These are phyloP conservation scores for Prionchulus punctatus DNA, from an alignment of 2,888 invertebrate species.

Conservation along the genomic window DNA sequence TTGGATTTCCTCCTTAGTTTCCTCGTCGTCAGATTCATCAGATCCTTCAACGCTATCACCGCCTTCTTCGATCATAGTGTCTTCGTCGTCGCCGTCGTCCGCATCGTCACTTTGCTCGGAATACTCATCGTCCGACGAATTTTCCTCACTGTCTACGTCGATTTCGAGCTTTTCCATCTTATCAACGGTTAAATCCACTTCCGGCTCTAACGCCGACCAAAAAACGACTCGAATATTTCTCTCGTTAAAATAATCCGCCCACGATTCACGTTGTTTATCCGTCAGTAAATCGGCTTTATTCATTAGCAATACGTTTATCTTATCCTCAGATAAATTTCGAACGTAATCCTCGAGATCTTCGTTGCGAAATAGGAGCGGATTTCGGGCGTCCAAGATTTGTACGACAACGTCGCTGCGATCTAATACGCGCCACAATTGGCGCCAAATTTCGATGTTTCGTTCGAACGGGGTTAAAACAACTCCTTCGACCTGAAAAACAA, in stretches of 20 bases:
- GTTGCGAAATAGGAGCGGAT: slow-evolving; percentile 80
- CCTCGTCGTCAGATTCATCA: too few species aligned
- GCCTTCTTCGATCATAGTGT: slow-evolving; percentile 7
- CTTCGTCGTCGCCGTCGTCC: slow-evolving; percentile 16
- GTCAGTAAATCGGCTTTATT: slow-evolving; percentile 90
- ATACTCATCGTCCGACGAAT: slow-evolving; percentile 35
- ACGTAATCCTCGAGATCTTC: slow-evolving; percentile 76
- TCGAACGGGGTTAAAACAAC: slow-evolving; percentile 87
- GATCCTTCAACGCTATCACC: neutral
- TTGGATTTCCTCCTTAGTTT: slow-evolving; percentile 28
- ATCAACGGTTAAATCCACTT: slow-evolving; percentile 13
- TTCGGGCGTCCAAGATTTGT: slow-evolving; percentile 87
- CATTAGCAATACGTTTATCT: slow-evolving; percentile 63
- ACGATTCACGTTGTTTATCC: slow-evolving; percentile 49
- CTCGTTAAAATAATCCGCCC: slow-evolving; percentile 30
- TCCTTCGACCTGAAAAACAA: slow-evolving; percentile 45
- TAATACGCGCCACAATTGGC: slow-evolving; percentile 94
- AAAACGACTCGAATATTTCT: slow-evolving; percentile 59
- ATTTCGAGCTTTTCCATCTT: too few species aligned
- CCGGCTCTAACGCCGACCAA: slow-evolving; percentile 59
- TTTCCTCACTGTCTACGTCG: neutral
- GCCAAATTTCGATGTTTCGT: slow-evolving; percentile 91
- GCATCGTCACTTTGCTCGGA: slow-evolving; percentile 19
- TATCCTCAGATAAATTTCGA: slow-evolving; percentile 52
- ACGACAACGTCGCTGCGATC: slow-evolving; percentile 49